Percentiles rank a stretch among this genome's conserved stretches.
phyloP scores from a whole-genome alignment of 2,888 invertebrate species.

The Parnassius apollo region DNA sequence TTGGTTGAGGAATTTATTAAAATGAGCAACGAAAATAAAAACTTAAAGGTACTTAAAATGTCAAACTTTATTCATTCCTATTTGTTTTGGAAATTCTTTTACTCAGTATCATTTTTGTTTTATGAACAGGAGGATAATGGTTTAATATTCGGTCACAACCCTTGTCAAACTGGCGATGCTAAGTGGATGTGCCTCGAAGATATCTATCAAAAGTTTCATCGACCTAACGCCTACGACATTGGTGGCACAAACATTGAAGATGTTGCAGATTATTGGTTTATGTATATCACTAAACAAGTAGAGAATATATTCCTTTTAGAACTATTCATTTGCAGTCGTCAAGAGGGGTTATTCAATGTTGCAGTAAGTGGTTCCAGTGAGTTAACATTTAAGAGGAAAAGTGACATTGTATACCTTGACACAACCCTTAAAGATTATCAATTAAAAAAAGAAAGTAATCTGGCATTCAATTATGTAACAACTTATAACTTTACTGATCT shows the following conservation, averaged over 20 bases:
- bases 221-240: slow-evolving; percentile 64
- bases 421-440: slow-evolving; percentile 42
- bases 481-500: slow-evolving; percentile 59
- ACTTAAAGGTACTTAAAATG: slow-evolving; percentile 10
- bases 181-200: slow-evolving; percentile 60
- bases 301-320: slow-evolving; percentile 57
- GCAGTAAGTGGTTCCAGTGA: slow-evolving; percentile 47
- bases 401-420: slow-evolving; percentile 45
- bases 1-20: neutral
- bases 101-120: neutral
- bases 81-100: neutral
- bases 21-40: slow-evolving; percentile 6
- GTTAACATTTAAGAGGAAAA: slow-evolving; percentile 50
- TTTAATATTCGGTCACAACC: slow-evolving; percentile 50
- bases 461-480: slow-evolving; percentile 46
- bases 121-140: slow-evolving; percentile 42
- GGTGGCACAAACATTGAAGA: slow-evolving; percentile 64
- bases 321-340: slow-evolving; percentile 56
- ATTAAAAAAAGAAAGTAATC: slow-evolving; percentile 40
- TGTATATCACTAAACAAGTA: slow-evolving; percentile 56
- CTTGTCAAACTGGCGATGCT: slow-evolving; percentile 54
- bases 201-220: slow-evolving; percentile 59
- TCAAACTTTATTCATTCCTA: neutral
- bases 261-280: slow-evolving; percentile 61
- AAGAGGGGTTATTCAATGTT: slow-evolving; percentile 48